Evolutionary conservation across 2,797 vertebrate species (phyloP), one percentile per base, ranked within the genome.

Genomic region (Lates japonicus): DNA sequence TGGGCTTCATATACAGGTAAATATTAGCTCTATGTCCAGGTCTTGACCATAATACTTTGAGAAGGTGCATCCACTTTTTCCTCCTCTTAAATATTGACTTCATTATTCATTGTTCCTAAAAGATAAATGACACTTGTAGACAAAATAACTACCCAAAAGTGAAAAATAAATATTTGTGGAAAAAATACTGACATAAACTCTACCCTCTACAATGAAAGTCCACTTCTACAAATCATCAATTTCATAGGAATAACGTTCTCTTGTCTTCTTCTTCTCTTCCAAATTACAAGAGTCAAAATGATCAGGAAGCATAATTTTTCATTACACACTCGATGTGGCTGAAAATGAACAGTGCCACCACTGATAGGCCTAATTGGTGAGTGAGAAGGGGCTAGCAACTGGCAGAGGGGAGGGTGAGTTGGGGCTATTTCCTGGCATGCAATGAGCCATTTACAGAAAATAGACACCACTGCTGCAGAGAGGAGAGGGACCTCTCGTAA

Each of bases 291-390:
- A 83, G 60, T 70, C 63, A 71, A 80, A 83, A 80, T 67, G 73
- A 87, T 77, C 48, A 1, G 31, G 60, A 81, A 73, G 81, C 84
- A 75, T 92, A 20, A 88, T 92, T 90, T 89, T 84, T 92, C 87
- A 88, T 91, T 87, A 86, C 78, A 78, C 77, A 82, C 81, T 83
- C 22, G 14, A 81, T 31, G 20, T 79, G 80, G 83, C 90, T 91
- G 88, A 85, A 90, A 91, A 90, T 87, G 89, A 91, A 89, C 92
- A 84, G 80, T 20, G 78, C 49, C 67, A 35, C 71, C 44, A 52
- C 82, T 82, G 88, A 92, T 85, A 54, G 82, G 70, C 67, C 74
- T 93, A 88, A 91, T 89, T 92, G 87, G 78, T 71, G 78, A 86
- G 78, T 20, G 77, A 83, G 80, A 77, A 80, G 68, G 22, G 83